Evolutionary conservation across 2,888 invertebrate species (phyloP).

Genomic region (Oscheius onirici): DNA sequence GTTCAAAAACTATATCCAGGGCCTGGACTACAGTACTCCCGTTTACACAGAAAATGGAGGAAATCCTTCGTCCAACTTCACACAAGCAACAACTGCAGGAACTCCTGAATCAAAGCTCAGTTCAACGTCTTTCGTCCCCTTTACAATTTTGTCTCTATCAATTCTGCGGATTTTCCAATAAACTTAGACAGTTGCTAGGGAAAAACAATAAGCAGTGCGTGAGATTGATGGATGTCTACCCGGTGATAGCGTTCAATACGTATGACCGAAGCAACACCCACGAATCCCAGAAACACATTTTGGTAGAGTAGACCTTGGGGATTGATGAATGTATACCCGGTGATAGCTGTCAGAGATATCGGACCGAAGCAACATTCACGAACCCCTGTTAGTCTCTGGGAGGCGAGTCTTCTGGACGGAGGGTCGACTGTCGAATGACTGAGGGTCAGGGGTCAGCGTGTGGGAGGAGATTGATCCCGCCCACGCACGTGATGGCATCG

Average conservation of each 20-base stretch:
- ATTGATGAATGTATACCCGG: constrained; percentile 49
- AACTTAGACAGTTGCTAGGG: too few relatives aligned
- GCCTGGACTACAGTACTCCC: constrained; percentile 53
- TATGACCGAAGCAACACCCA: constrained; percentile 45
- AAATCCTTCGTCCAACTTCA: background rate
- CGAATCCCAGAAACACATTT: constrained; percentile 24
- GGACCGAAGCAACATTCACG: constrained; percentile 43
- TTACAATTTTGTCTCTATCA: too few relatives aligned
- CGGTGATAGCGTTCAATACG: constrained; percentile 40
- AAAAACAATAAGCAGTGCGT: too few relatives aligned
- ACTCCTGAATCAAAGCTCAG: too few relatives aligned
- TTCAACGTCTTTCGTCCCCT: too few relatives aligned
- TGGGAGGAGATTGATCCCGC: constrained; percentile 12
- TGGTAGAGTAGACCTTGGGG: background rate
- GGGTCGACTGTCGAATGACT: constrained; percentile 8
- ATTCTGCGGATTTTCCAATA: too few relatives aligned
- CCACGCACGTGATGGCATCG: constrained; percentile 21
- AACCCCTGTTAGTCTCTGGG: constrained; percentile 12
- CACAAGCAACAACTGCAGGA: background rate
- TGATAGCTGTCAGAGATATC: constrained; percentile 39
- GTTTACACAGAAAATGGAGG: background rate
- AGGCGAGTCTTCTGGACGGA: background rate
- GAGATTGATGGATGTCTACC: constrained; percentile 42
- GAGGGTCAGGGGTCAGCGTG: constrained; percentile 16
- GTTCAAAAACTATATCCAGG: constrained; percentile 63